Conservation (phyloP, 1,140 invertebrate species). For the Drosophila pseudoobscura region DNA sequence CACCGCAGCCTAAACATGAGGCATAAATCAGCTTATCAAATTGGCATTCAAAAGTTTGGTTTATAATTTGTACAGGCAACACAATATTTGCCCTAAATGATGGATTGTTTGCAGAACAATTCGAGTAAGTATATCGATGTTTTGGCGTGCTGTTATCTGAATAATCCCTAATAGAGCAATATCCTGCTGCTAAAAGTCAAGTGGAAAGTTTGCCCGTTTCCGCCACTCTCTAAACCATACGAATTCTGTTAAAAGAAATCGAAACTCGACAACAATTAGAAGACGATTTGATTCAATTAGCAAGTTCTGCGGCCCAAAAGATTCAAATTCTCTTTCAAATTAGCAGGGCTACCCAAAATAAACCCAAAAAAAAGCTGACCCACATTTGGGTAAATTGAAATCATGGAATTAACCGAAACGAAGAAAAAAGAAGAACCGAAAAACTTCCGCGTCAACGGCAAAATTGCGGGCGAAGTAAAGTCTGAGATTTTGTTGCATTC, state of each 20-base stretch:
- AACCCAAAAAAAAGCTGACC: slow-evolving; percentile 27
- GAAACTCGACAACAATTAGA: slow-evolving; percentile 55
- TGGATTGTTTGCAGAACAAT: slow-evolving; percentile 47
- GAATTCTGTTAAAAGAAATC: slow-evolving; percentile 47
- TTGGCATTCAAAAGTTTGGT: slow-evolving; percentile 55
- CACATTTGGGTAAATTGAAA: slow-evolving; percentile 64
- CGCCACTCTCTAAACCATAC: neutral
- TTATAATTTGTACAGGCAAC: slow-evolving; percentile 55
- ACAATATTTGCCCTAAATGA: slow-evolving; percentile 51
- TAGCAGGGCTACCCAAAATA: slow-evolving; percentile 29
- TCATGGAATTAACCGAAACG: slow-evolving; percentile 63
- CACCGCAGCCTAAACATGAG: slow-evolving; percentile 44
- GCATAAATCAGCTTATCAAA: slow-evolving; percentile 73
- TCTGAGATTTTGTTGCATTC: slow-evolving; percentile 59
- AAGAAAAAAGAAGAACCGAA: slow-evolving; percentile 4
- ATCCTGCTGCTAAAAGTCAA: neutral
- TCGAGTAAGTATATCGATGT: neutral
- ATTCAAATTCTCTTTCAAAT: slow-evolving; percentile 33
- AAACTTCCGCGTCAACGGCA: slow-evolving; percentile 25
- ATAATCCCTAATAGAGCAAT: slow-evolving; percentile 22
- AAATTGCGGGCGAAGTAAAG: slow-evolving; percentile 24
- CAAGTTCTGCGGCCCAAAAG: slow-evolving; percentile 43
- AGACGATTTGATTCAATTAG: slow-evolving; percentile 64
- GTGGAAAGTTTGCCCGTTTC: slow-evolving; percentile 24
- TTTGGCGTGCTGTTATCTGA: slow-evolving; percentile 32